Evolutionary conservation across 2,797 vertebrate genomes (phyloP).

Genomic region (Harpagifer antarcticus): DNA sequence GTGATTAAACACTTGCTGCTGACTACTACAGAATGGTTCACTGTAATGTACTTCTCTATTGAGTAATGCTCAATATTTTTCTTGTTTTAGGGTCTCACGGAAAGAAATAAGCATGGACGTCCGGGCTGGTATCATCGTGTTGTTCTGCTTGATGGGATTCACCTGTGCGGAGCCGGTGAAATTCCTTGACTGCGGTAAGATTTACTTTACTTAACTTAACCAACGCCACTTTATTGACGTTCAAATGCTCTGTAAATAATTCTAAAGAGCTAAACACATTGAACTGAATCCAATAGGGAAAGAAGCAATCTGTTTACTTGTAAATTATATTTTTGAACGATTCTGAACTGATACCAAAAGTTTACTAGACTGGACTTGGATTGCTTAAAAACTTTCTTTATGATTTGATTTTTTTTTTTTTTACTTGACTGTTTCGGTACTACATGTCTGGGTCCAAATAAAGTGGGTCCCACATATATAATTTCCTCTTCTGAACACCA

Average conservation of each 20-base stretch:
- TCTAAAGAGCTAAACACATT: no score
- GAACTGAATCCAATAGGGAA: not conserved
- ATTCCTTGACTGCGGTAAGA: conserved; percentile 83
- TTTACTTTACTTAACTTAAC: not conserved
- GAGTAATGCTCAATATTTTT: not conserved
- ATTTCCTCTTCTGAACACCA: no score
- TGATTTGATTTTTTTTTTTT: no score
- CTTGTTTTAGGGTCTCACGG: conserved; percentile 1
- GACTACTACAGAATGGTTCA: no score
- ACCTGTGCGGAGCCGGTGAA: conserved; percentile 74
- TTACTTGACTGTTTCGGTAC: no score
- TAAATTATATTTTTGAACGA: not conserved
- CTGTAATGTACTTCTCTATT: not conserved
- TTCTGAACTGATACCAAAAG: not conserved
- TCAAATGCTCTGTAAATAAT: not conserved
- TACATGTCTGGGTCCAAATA: no score
- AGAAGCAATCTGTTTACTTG: not conserved
- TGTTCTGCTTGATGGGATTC: conserved; percentile 73
- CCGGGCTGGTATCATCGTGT: conserved; percentile 45
- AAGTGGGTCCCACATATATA: no score
- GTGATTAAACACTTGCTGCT: not conserved
- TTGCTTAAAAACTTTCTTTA: no score
- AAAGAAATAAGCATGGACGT: conserved; percentile 73
- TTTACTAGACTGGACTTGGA: not conserved
- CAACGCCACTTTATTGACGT: not conserved